Evolutionary conservation across 2,888 invertebrate species (phyloP).

Genomic region (Odontomyia ornata): DNA sequence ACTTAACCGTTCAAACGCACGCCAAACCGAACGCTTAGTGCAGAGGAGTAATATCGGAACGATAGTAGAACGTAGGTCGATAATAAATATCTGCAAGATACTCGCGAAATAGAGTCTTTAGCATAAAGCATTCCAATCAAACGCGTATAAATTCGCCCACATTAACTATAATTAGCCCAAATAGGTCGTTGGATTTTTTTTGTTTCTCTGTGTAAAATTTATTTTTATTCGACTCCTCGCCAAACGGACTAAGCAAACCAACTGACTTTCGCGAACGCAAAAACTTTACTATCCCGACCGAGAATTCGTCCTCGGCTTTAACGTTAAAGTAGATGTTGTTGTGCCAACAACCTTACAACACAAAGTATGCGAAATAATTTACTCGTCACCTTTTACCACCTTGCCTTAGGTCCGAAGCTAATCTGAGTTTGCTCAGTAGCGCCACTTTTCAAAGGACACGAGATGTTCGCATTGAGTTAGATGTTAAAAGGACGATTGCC

Average conservation of each 20-base stretch:
- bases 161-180: too few relatives aligned
- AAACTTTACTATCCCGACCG: background rate
- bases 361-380: constrained; percentile 2
- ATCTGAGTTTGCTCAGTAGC: constrained; percentile 9
- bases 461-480: background rate
- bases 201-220: too few relatives aligned
- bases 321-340: background rate
- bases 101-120: too few relatives aligned
- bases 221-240: background rate
- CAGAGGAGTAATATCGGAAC: background rate
- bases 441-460: background rate
- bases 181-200: too few relatives aligned
- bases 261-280: background rate
- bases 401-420: background rate
- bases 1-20: background rate
- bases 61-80: background rate
- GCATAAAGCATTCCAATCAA: too few relatives aligned
- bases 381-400: constrained; percentile 7
- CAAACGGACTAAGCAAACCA: background rate
- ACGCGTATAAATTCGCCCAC: too few relatives aligned
- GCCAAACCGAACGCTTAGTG: background rate
- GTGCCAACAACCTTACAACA: background rate
- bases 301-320: background rate
- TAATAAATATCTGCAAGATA: background rate
- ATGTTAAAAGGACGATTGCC: background rate